Conservation (phyloP, 2,888 invertebrate species). For the Abrostola triplasia region DNA sequence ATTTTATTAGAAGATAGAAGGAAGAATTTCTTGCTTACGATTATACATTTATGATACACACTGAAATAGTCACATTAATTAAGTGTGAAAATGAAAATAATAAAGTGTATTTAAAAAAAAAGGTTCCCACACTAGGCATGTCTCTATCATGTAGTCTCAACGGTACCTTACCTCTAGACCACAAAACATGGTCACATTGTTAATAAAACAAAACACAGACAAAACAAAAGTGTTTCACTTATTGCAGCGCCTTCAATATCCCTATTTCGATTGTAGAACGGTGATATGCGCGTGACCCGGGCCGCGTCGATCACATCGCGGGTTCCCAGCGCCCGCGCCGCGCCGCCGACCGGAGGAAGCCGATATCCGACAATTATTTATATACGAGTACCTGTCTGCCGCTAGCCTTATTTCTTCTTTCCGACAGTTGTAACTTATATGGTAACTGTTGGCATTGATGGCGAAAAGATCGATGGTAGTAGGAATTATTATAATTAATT, state of each 20-base stretch:
- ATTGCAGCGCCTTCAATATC: constrained; percentile 3
- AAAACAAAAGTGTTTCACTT: background rate
- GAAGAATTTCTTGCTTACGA: too few species aligned
- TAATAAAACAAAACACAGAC: background rate
- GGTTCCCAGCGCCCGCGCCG: constrained; percentile 64
- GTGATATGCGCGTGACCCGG: constrained; percentile 43
- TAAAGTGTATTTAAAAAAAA: too few species aligned
- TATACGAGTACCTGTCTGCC: constrained; percentile 63
- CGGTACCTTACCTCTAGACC: background rate
- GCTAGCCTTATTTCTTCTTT: constrained; percentile 64
- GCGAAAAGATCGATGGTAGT: constrained; percentile 1
- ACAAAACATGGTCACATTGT: background rate
- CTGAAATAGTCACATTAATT: too few species aligned
- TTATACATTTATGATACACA: too few species aligned
- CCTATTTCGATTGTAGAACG: constrained; percentile 13
- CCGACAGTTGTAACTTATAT: constrained; percentile 45
- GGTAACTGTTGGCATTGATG: constrained; percentile 38
- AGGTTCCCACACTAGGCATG: too few species aligned
- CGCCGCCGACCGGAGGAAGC: constrained; percentile 68
- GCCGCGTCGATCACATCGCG: constrained; percentile 65
- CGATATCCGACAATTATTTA: constrained; percentile 68
- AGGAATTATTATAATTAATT: background rate
- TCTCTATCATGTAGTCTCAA: too few species aligned
- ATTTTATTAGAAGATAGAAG: too few species aligned
- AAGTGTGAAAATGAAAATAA: too few species aligned